A percentile compares a stretch with the other conserved stretches of the same genome.
phyloP scores from a whole-genome alignment of 2,797 vertebrate genomes.

The Pseudochromis fuscus region DNA sequence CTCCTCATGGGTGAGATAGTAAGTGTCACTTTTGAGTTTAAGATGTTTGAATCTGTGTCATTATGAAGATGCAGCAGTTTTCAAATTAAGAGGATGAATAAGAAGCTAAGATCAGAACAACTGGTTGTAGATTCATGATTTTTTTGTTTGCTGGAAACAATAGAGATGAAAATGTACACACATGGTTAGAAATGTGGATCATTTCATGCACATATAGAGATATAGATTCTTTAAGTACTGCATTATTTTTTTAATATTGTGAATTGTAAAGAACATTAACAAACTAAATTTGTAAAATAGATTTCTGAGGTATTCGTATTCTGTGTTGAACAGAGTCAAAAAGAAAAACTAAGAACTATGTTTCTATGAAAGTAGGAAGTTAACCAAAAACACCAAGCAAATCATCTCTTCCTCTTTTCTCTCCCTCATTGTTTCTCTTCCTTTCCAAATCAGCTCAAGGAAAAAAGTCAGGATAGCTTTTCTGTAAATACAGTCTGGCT shows the following conservation, averaged over 20 bases:
- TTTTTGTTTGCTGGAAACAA: not conserved
- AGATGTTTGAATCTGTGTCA: not conserved
- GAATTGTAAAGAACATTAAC: too few relatives aligned
- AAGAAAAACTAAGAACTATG: not conserved
- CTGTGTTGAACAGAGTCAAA: not conserved
- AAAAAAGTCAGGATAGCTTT: conserved; percentile 58
- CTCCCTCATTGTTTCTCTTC: conserved; percentile 80
- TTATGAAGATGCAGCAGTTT: not conserved
- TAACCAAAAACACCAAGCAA: conserved; percentile 63
- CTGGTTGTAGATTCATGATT: not conserved
- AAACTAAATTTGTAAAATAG: too few relatives aligned
- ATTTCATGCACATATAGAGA: too few relatives aligned
- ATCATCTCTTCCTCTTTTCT: conserved; percentile 64
- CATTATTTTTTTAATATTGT: too few relatives aligned
- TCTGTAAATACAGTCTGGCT: conserved; percentile 74
- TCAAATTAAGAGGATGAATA: not conserved
- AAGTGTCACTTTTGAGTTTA: conserved; percentile 63
- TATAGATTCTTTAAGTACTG: too few relatives aligned
- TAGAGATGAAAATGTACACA: not conserved
- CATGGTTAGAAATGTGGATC: not conserved
- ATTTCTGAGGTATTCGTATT: not conserved
- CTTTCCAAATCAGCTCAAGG: conserved; percentile 71
- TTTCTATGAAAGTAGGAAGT: conserved; percentile 70
- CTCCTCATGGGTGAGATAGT: conserved; percentile 81
- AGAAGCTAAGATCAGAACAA: not conserved